Conservation (phyloP, 1,140 invertebrate species). For the Heliconius nattereri region DNA sequence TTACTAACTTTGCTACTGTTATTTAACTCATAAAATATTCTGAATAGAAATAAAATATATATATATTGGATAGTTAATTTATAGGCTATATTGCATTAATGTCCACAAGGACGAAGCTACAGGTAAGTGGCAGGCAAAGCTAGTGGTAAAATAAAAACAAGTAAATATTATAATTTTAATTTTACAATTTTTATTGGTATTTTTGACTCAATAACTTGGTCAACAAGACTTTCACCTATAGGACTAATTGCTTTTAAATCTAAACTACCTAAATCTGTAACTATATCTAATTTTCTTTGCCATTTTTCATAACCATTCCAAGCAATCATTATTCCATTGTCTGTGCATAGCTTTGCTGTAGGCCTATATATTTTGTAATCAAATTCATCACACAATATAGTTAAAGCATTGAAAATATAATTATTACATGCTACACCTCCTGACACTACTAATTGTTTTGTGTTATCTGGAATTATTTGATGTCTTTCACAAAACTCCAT, state of each 20-base stretch:
- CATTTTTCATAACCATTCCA: slow-evolving; percentile 97
- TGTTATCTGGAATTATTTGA: slow-evolving; percentile 82
- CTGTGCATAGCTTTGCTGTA: slow-evolving; percentile 92
- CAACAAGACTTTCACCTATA: slow-evolving; percentile 60
- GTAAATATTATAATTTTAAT: slow-evolving; percentile 51
- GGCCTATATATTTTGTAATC: slow-evolving; percentile 88
- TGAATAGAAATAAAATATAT: too few relatives aligned
- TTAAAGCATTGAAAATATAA: slow-evolving; percentile 88
- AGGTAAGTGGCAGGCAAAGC: too few relatives aligned
- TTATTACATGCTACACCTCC: slow-evolving; percentile 98
- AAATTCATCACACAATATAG: slow-evolving; percentile 86
- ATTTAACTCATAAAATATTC: too few relatives aligned
- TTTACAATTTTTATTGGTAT: slow-evolving; percentile 67
- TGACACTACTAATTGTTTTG: slow-evolving; percentile 88
- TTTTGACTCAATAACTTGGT: slow-evolving; percentile 57
- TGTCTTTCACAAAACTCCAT: slow-evolving; percentile 87
- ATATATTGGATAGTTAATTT: too few relatives aligned
- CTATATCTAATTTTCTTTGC: slow-evolving; percentile 64
- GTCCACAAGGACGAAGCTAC: too few relatives aligned
- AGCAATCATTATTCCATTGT: slow-evolving; percentile 99
- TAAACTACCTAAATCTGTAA: slow-evolving; percentile 52
- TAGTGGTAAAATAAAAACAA: neutral
- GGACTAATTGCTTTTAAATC: slow-evolving; percentile 67
- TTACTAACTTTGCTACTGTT: neutral
- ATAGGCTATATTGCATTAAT: too few relatives aligned